Conservation (phyloP, 2,113 vertebrate genomes). For the Dicerorhinus sumatrensis region DNA sequence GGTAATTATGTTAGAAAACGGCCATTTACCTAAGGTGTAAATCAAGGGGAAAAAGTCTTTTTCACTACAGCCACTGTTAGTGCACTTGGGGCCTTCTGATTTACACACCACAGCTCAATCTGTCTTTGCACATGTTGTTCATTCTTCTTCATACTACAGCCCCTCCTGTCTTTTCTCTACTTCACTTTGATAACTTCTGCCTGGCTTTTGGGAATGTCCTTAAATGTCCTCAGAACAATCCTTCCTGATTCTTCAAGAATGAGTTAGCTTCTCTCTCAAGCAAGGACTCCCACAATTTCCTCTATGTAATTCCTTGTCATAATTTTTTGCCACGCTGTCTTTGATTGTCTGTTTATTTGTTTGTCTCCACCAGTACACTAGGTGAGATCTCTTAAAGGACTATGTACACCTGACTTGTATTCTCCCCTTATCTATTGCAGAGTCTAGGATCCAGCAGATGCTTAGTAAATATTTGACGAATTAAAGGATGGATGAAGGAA, state of each 20-base stretch:
- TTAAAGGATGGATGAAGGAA: background rate
- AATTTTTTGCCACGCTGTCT: background rate
- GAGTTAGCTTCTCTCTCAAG: background rate
- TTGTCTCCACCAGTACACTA: background rate
- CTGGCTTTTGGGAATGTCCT: background rate
- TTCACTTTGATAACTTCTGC: background rate
- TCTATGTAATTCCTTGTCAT: background rate
- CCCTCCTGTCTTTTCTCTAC: background rate
- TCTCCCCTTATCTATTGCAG: background rate
- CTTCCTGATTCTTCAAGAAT: background rate
- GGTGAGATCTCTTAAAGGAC: background rate
- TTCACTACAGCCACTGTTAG: background rate
- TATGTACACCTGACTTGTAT: background rate
- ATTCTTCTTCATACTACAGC: background rate
- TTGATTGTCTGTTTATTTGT: background rate
- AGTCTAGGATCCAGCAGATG: background rate
- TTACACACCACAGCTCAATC: background rate
- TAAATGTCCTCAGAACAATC: background rate
- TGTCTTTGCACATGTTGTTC: background rate
- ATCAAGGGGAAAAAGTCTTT: background rate
- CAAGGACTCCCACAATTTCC: background rate
- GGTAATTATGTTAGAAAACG: conserved; percentile 1
- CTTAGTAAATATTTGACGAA: background rate
- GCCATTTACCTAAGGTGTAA: background rate
- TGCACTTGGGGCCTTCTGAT: background rate